phyloP scores from a whole-genome alignment of 2,797 vertebrate species.

The Phoxinus dragarum region DNA sequence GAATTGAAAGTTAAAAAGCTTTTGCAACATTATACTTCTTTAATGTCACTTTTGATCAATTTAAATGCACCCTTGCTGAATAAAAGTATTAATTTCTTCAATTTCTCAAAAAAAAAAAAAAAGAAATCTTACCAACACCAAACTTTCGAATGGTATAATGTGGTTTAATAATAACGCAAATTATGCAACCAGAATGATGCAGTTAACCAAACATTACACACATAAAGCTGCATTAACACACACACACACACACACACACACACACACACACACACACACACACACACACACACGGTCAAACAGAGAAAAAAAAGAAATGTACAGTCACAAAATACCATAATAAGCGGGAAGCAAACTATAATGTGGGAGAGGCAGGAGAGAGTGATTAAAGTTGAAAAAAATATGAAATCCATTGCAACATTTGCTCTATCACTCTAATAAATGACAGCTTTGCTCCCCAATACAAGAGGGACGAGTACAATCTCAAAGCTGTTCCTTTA shows the following conservation, averaged over 20 bases:
- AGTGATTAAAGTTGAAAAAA: neutral
- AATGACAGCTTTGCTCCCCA: constrained; percentile 20
- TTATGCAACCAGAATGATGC: neutral
- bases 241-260: too few species aligned
- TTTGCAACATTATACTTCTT: too few species aligned
- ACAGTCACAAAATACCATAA: constrained; percentile 10
- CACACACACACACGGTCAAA: neutral
- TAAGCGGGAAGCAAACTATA: constrained; percentile 4
- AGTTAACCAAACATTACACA: neutral
- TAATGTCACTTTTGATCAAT: too few species aligned
- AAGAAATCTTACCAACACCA: too few species aligned
- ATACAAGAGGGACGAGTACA: neutral
- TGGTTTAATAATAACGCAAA: neutral
- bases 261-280: too few species aligned
- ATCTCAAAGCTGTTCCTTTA: constrained; percentile 35
- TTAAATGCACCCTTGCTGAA: too few species aligned
- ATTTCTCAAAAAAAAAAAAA: too few species aligned
- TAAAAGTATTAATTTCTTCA: too few species aligned
- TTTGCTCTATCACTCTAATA: constrained; percentile 28
- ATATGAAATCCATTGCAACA: constrained; percentile 10
- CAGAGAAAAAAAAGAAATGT: constrained; percentile 13
- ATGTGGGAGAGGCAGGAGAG: constrained; percentile 22
- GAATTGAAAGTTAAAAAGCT: too few species aligned
- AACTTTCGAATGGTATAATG: too few species aligned
- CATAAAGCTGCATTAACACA: too few species aligned